Evolutionary conservation across 2,797 vertebrate species (phyloP).

Genomic region (Luscinia luscinia): DNA sequence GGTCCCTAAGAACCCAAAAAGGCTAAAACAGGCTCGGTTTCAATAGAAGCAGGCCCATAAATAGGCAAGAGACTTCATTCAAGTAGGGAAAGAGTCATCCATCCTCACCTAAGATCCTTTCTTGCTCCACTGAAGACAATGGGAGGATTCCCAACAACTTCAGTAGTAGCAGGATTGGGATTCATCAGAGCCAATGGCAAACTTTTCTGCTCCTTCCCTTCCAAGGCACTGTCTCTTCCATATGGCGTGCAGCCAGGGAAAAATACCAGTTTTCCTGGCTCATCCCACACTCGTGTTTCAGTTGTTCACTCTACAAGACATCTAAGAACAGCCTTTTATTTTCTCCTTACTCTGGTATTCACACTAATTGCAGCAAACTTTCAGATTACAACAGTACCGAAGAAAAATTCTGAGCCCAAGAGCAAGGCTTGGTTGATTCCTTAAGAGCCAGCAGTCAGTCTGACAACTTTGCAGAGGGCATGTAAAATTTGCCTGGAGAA

Average conservation of each 20-base stretch:
- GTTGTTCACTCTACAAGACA: slow-evolving; percentile 52
- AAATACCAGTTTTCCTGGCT: slow-evolving; percentile 49
- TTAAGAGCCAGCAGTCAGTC: slow-evolving; percentile 37
- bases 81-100: slow-evolving; percentile 68
- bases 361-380: slow-evolving; percentile 30
- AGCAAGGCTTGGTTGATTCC: slow-evolving; percentile 23
- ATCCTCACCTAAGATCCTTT: slow-evolving; percentile 64
- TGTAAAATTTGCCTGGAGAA: slow-evolving; percentile 60
- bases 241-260: slow-evolving; percentile 24
- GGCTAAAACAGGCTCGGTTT: slow-evolving; percentile 72
- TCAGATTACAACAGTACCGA: slow-evolving; percentile 40
- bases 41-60: slow-evolving; percentile 72
- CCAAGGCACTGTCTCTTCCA: slow-evolving; percentile 69
- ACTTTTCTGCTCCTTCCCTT: slow-evolving; percentile 58
- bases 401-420: slow-evolving; percentile 50
- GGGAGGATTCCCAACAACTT: slow-evolving; percentile 47
- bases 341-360: slow-evolving; percentile 41
- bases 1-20: slow-evolving; percentile 72
- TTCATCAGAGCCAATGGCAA: slow-evolving; percentile 66
- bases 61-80: slow-evolving; percentile 71
- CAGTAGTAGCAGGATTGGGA: slow-evolving; percentile 61
- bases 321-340: slow-evolving; percentile 65
- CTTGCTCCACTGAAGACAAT: slow-evolving; percentile 60
- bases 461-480: slow-evolving; percentile 44
- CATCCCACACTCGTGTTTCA: slow-evolving; percentile 41